Conservation (phyloP, 2,113 vertebrate genomes). For the Telmatochromis sp. region DNA sequence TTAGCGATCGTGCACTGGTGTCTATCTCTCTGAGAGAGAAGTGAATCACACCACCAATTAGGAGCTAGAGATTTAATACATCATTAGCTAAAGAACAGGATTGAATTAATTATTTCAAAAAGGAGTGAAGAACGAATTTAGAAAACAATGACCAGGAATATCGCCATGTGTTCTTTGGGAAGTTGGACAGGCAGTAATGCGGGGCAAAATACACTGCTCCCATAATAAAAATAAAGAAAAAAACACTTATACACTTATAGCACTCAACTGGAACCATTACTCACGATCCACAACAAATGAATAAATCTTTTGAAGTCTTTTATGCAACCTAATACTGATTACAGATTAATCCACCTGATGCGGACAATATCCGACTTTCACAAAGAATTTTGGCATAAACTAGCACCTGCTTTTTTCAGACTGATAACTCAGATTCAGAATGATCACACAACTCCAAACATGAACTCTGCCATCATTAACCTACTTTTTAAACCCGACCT, state of each 20-base stretch:
- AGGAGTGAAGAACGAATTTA: not conserved
- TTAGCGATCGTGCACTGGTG: not conserved
- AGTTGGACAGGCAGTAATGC: not conserved
- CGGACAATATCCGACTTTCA: not conserved
- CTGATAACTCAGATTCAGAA: not conserved
- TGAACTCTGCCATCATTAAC: not conserved
- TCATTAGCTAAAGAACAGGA: not conserved
- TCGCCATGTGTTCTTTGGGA: not conserved
- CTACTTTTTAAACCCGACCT: not conserved
- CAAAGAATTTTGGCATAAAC: not conserved
- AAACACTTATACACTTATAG: not conserved
- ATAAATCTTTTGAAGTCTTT: not conserved
- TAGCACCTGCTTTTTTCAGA: not conserved
- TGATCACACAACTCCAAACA: not conserved
- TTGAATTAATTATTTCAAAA: not conserved
- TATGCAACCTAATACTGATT: not conserved
- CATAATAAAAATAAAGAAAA: not conserved
- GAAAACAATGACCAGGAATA: not conserved
- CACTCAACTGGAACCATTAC: not conserved
- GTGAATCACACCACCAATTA: not conserved
- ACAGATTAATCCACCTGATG: not conserved
- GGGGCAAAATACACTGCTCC: not conserved
- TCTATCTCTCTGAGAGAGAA: not conserved
- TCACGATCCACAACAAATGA: not conserved
- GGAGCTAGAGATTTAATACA: not conserved